Evolutionary conservation across 2,888 invertebrate genomes (phyloP), one percentile per base, ranked within the genome.

Genomic region (Autographa pulchrina): DNA sequence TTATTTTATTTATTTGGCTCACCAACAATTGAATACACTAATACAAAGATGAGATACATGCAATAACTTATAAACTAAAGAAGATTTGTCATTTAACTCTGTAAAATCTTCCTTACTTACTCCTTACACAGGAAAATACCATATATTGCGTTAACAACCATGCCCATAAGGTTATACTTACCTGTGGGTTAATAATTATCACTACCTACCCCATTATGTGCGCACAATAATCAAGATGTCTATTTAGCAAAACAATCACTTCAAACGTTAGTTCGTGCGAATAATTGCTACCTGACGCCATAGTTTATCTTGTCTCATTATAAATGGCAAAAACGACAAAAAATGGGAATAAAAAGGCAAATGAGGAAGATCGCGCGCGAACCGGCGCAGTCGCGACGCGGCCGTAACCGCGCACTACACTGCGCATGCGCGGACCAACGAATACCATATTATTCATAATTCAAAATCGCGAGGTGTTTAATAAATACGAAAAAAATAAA

Each of bases 361-460:
- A 80, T 74, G 82, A 74, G 74, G 78, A 85, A 88, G 85, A 84
- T 78, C 79, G 85, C 82, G 88, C 84, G 81, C 81, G 82, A 85
- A 82, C 77, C 74, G 75, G 72, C 81, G 82, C 91, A 91, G 92
- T 92, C 89, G 86, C 85, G 86, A 72, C 88, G 88, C 89, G 89
- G 83, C 89, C 83, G 81, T 81, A 85, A 83, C 86, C 82, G 88
- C 90, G 90, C 88, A 81, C 82, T 75, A 85, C 87, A 86, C 84
- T 82, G 86, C 88, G 88, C 88, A 77, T 84, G 82, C 86, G 88
- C 77, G 75, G 62, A 75, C 63, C 41, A 59, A 67, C 13, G 58
- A 68, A 74, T 73, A 73, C 64, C 65, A 76, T 74, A 71, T 74
- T 74, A 71, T 74, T 78, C 74, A 74, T 81, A 82, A 78, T 81